phyloP scores from a whole-genome alignment of 2,113 vertebrate species.

The Theristicus caerulescens region DNA sequence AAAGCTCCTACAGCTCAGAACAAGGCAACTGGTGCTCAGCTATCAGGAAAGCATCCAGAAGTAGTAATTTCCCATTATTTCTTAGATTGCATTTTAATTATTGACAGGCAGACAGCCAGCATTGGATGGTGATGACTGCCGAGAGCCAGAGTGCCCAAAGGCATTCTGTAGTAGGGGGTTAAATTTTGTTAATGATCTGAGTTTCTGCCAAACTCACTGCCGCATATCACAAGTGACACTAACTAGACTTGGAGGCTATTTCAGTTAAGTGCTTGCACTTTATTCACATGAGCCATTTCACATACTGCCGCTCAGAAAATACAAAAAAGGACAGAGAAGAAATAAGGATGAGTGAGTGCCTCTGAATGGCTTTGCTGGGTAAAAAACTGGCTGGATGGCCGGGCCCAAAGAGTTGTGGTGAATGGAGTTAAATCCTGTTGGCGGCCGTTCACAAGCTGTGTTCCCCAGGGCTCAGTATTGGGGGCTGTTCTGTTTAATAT shows the following conservation, averaged over 20 bases:
- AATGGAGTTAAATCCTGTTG: not conserved
- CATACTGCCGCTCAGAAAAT: not conserved
- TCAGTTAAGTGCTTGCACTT: not conserved
- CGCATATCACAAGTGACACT: not conserved
- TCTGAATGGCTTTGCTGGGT: not conserved
- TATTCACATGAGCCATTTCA: slow-evolving; percentile 13
- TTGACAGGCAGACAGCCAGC: not conserved
- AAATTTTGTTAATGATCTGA: slow-evolving; percentile 17
- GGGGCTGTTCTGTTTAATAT: not conserved
- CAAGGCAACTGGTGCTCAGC: not conserved
- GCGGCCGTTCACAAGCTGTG: rapidly evolving
- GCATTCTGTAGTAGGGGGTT: not conserved
- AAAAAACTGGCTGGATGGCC: not conserved
- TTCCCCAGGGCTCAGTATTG: too few relatives aligned
- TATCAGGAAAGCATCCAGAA: slow-evolving; percentile 25
- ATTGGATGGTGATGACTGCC: not conserved
- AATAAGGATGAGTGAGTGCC: not conserved
- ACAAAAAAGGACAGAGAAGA: not conserved
- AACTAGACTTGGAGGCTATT: slow-evolving; percentile 16
- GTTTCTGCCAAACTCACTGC: slow-evolving; percentile 9
- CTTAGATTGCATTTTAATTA: slow-evolving; percentile 46
- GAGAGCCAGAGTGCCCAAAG: not conserved
- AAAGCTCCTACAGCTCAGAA: not conserved
- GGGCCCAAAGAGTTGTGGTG: not conserved
- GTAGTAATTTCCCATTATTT: slow-evolving; percentile 28